Base-by-base conservation (phyloP, 2,888 invertebrate species). In the Hecatera dysodea region DNA sequence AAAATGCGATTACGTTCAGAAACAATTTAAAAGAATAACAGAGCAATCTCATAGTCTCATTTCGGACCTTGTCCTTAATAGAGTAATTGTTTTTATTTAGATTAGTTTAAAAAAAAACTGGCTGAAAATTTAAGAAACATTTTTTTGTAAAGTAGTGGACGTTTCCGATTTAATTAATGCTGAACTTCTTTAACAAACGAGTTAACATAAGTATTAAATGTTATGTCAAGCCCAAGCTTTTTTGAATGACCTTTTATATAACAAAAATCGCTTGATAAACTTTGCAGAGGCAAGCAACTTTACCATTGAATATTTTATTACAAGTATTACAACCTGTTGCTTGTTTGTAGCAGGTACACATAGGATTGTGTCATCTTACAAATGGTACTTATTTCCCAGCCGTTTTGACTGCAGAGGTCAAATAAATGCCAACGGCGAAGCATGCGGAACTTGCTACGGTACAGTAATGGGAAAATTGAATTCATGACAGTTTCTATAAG, bases 351-450 rank as follows among this genome's bases (percentile, higher is more conserved):
- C 75, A 77, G 69, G 63, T 75, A 77, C 59, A 56, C 69, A 78
- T 76, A 81, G 72, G 75, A 87, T 92, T 91, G 92, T 91, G 90
- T 88, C 91, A 90, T 91, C 89, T 86, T 87, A 81, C 84, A 91
- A 92, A 91, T 90, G 90, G 90, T 92, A 91, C 89, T 90, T 89
- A 90, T 87, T 91, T 92, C 92, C 88, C 92, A 91, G 88, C 77
- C 75, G 75, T 78, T 80, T 77, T 75, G 84, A 75, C 79, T 64
- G 73, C 81, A 87, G 91, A 92, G 92, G 92, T 93, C 92, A 90
- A 78, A 66, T 86, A 92, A 93, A 93, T 93, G 91, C 87, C 92
- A 93, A 81, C 88, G 73, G 71, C 80, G 68, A 81, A 82, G 86
- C 82, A 90, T 89, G 91, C 90, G 91, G 90, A 92, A 91, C 88